Conservation (phyloP, 2,113 vertebrate species). For the Petrocephalus zakoni region DNA sequence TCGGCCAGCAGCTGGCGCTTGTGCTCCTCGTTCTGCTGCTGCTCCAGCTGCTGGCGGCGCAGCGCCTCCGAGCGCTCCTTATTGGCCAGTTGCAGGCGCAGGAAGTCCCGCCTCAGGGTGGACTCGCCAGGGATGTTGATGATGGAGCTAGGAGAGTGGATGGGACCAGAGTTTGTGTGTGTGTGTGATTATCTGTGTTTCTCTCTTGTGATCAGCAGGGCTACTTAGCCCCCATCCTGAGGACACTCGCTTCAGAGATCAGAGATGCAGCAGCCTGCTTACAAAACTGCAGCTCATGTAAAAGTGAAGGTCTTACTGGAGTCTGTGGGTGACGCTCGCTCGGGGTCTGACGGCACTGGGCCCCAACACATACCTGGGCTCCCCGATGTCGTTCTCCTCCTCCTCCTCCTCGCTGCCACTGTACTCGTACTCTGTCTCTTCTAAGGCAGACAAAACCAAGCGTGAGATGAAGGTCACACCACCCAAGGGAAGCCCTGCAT, state of each 20-base stretch:
- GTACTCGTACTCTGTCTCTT: conserved; percentile 97
- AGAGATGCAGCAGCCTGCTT: neutral
- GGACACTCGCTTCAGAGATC: neutral
- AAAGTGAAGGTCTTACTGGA: neutral
- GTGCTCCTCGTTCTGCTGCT: conserved; percentile 98
- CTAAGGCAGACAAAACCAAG: conserved; percentile 50
- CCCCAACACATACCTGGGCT: conserved; percentile 73
- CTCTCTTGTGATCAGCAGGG: neutral
- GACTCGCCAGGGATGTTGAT: conserved; percentile 95
- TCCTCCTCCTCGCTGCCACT: conserved; percentile 97
- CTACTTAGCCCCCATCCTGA: neutral
- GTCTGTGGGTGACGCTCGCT: neutral
- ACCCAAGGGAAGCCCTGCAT: neutral
- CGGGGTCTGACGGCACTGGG: neutral
- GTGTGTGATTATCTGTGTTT: neutral
- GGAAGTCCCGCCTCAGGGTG: conserved; percentile 86
- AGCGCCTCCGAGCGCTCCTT: conserved; percentile 93
- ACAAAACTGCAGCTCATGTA: too few species aligned
- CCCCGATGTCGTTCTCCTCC: conserved; percentile 89
- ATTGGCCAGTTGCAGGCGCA: conserved; percentile 92
- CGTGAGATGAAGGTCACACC: neutral
- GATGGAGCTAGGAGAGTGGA: conserved; percentile 70
- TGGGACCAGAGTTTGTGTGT: neutral
- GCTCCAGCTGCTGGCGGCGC: conserved; percentile 91
- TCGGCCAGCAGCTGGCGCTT: conserved; percentile 91